Conservation (phyloP, 2,113 vertebrate species). For the Pomatostomus ruficeps region DNA sequence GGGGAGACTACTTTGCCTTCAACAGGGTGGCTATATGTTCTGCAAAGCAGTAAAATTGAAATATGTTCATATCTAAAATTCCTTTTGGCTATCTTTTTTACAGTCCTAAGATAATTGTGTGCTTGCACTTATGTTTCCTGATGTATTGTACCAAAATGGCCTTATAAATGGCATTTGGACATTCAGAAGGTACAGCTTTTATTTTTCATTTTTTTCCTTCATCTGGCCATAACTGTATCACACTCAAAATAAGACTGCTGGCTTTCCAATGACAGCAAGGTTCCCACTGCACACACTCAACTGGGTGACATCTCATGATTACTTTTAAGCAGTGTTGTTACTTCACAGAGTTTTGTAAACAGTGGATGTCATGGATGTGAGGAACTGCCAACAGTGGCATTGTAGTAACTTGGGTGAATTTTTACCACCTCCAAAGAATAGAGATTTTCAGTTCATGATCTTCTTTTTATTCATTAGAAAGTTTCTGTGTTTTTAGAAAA, state of each 20-base stretch:
- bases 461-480: neutral
- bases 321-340: neutral
- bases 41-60: neutral
- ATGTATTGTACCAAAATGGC: neutral
- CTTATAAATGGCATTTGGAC: neutral
- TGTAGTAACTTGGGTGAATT: neutral
- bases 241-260: neutral
- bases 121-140: neutral
- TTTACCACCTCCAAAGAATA: neutral
- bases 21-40: neutral
- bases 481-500: neutral
- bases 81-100: neutral
- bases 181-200: neutral
- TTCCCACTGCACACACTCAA: neutral
- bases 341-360: neutral
- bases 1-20: neutral
- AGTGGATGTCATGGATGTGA: neutral
- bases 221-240: neutral
- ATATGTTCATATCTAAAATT: neutral
- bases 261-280: neutral
- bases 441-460: neutral
- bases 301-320: neutral
- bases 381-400: neutral
- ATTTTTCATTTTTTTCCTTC: rapidly evolving
- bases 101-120: neutral